These are phyloP conservation scores for Paraescarpia echinospica DNA, from an alignment of 1,140 invertebrate species.

Conservation along the genomic window DNA sequence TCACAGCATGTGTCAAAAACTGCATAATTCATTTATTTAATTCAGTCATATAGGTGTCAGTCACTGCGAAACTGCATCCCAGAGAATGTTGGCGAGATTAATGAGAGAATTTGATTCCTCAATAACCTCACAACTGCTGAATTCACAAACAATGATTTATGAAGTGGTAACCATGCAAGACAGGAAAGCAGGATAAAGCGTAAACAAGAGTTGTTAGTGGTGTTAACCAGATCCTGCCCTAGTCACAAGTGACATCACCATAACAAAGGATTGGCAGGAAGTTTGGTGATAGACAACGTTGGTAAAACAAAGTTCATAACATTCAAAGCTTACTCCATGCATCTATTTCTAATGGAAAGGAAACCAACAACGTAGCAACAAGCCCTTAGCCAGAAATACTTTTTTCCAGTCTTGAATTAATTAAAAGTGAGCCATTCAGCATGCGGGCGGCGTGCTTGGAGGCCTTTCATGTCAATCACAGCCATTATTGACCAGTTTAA, in stretches of 20 bases:
- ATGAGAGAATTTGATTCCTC: background rate
- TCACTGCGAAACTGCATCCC: too few relatives aligned
- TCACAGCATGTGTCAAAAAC: too few relatives aligned
- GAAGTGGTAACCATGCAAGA: background rate
- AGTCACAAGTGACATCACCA: background rate
- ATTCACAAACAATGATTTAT: background rate
- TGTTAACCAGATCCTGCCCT: background rate
- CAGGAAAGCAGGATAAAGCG: background rate
- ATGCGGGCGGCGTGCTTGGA: too few relatives aligned
- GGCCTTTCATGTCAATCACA: too few relatives aligned
- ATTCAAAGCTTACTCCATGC: background rate
- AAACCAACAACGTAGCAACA: too few relatives aligned
- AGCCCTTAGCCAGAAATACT: too few relatives aligned
- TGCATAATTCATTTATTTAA: too few relatives aligned
- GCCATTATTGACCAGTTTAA: too few relatives aligned
- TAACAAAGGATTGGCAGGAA: background rate
- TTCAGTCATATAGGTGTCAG: too few relatives aligned
- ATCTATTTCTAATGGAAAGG: too few relatives aligned
- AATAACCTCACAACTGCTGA: background rate
- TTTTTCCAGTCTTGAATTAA: too few relatives aligned
- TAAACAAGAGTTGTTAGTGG: background rate
- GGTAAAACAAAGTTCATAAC: background rate
- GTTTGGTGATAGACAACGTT: background rate
- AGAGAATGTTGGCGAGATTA: background rate
- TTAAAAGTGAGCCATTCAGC: too few relatives aligned